Base-by-base conservation (phyloP, 2,797 vertebrate species). In the Acridotheres tristis region DNA sequence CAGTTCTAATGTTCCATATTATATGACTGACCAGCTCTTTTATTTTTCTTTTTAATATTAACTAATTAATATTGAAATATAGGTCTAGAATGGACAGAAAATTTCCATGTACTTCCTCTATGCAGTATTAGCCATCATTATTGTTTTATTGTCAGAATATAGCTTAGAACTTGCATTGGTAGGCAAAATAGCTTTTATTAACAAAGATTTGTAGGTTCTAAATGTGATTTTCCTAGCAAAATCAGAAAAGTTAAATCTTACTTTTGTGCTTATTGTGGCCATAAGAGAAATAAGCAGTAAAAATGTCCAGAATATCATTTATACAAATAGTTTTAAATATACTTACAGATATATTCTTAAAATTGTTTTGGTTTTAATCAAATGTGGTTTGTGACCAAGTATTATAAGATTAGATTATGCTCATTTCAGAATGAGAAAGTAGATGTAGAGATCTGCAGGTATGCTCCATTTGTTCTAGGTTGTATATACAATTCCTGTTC, bases 61-160 rank as follows among this genome's bases (percentile, higher is more conserved):
- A 91, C 91, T 91, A 94, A 92, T 89, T 95, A 91, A 84, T 91
- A 55, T 10, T 40, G 50, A 93, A 92, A 69, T 63, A 66, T 78
- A 93, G 23, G 17, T 86, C 54, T 72, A 32, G 22, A 79, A 83
- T n/a, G 26, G 91, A 68, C 43, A 25, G 26, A 58, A 50, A 63
- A 16, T 38, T 54, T 71, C 29, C 4, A 3, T 53, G 17, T 55
- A 16, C 36, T 59, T 90, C 18, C 40, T 66, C 11, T 59, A 11
- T 47, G 50, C 12, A 26, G 1, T 53, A 21, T 36, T 66, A 48
- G 30, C 77, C 27, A 10, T 43, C 45, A 71, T 42, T 76, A 54
- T 82, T 55, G 20, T 40, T 95, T 81, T 92, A 32, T 89, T 62
- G 74, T 95, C 76, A 76, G 25, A 47, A 55, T 45, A 30, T 7